Percentiles rank a stretch among this genome's conserved stretches.
Evolutionary conservation across 2,797 vertebrate species (phyloP).

Genomic region (Fistularia tabacaria): DNA sequence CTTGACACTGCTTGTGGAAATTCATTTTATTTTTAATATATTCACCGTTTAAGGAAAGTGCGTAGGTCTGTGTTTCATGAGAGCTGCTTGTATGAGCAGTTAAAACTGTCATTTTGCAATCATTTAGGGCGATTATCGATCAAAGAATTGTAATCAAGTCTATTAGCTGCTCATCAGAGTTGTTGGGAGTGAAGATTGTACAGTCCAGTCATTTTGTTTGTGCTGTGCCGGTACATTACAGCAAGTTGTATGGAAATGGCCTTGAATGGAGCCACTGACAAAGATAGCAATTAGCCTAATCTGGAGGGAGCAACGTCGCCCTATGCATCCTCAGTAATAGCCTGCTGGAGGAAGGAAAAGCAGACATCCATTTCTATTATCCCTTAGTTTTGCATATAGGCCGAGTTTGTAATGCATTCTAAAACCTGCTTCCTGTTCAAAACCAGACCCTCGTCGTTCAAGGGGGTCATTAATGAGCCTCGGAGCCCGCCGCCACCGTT

Average conservation of each 20-base stretch:
- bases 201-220: slow-evolving; percentile 30
- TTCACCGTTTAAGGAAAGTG: no score
- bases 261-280: slow-evolving; percentile 65
- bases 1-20: no score
- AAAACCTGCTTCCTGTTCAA: slow-evolving; percentile 39
- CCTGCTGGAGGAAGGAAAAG: slow-evolving; percentile 47
- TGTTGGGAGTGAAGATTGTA: slow-evolving; percentile 44
- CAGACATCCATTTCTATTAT: slow-evolving; percentile 45
- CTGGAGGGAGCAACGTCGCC: slow-evolving; percentile 45
- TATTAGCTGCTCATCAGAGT: slow-evolving; percentile 23
- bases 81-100: no score
- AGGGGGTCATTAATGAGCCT: slow-evolving; percentile 39
- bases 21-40: no score
- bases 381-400: slow-evolving; percentile 44
- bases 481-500: slow-evolving; percentile 21
- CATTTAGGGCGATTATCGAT: no score
- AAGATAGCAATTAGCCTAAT: slow-evolving; percentile 63
- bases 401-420: slow-evolving; percentile 37
- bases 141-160: slow-evolving; percentile 1
- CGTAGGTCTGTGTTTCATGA: no score
- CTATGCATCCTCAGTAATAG: slow-evolving; percentile 33
- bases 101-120: no score
- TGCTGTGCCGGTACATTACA: slow-evolving; percentile 45
- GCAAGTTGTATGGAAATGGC: slow-evolving; percentile 51
- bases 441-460: slow-evolving; percentile 22